phyloP scores from a whole-genome alignment of 2,888 invertebrate species.

The Caenorhabditis macrosperma region DNA sequence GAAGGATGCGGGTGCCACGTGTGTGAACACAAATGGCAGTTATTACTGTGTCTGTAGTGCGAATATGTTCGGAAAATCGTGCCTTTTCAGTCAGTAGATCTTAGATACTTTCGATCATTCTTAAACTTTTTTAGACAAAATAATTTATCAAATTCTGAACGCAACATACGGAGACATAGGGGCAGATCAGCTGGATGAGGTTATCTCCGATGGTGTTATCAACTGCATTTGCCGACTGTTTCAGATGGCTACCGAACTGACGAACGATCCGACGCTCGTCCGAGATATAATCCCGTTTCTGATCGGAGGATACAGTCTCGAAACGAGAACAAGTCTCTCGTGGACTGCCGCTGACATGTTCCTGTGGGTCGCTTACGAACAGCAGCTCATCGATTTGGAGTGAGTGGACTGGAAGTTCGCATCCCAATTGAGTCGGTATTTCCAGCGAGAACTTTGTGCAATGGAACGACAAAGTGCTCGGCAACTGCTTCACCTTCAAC shows the following conservation, averaged over 20 bases:
- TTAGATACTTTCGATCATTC: too few species aligned
- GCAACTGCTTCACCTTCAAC: conserved; percentile 74
- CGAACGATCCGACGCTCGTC: conserved; percentile 62
- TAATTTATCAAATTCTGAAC: conserved; percentile 55
- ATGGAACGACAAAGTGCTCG: conserved; percentile 68
- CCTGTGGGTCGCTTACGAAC: conserved; percentile 68
- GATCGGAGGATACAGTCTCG: conserved; percentile 53
- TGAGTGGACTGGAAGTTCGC: background rate
- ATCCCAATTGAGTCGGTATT: background rate
- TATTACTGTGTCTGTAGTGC: conserved; percentile 51
- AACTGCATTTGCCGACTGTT: conserved; percentile 1
- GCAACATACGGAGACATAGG: conserved; percentile 48
- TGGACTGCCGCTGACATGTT: conserved; percentile 70
- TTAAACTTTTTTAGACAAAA: conserved; percentile 33
- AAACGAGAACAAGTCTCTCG: conserved; percentile 51
- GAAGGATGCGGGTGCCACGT: conserved; percentile 46
- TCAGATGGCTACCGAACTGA: conserved; percentile 61
- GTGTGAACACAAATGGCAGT: conserved; percentile 57
- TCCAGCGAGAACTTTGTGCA: conserved; percentile 58
- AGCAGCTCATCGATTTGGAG: conserved; percentile 59
- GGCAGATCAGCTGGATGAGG: conserved; percentile 41
- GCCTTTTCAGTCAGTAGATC: conserved; percentile 31
- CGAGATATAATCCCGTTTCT: conserved; percentile 68
- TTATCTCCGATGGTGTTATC: background rate
- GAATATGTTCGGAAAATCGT: conserved; percentile 47